A percentile compares a stretch with the other conserved stretches of the same genome.
Conservation (phyloP, 2,113 vertebrate species). For the Rhynchomys soricoides region DNA sequence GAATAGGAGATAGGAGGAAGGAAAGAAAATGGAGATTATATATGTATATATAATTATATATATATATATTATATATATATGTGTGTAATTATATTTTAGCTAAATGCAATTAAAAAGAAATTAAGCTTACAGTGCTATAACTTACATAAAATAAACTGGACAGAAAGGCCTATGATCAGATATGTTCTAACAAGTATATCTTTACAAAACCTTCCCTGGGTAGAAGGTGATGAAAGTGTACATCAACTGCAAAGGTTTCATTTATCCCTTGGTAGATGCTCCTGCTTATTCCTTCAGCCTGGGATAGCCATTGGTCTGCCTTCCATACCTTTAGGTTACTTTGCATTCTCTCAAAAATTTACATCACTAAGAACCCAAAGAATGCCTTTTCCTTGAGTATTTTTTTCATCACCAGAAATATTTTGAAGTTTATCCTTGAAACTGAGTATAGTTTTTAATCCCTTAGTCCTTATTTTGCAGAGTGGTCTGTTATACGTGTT, state of each 20-base stretch:
- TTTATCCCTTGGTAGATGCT: not conserved
- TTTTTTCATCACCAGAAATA: slow-evolving; percentile 25
- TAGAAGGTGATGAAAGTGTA: not conserved
- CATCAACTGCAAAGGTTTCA: not conserved
- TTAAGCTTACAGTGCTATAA: not conserved
- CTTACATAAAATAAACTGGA: not conserved
- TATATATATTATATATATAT: too few species aligned
- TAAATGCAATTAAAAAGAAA: not conserved
- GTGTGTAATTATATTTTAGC: not conserved
- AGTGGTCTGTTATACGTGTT: not conserved
- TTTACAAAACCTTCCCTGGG: not conserved
- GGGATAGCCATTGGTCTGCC: not conserved
- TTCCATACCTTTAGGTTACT: not conserved
- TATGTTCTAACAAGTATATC: not conserved
- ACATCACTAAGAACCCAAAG: not conserved
- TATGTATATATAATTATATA: too few species aligned
- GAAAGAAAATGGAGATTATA: not conserved
- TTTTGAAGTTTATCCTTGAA: not conserved
- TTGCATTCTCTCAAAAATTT: slow-evolving; percentile 36
- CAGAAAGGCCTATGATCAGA: not conserved
- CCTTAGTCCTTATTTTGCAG: not conserved
- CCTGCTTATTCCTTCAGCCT: accelerated
- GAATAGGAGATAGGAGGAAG: not conserved
- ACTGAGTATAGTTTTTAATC: not conserved
- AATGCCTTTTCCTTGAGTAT: slow-evolving; percentile 6